These are phyloP conservation scores for Merodon equestris DNA, from an alignment of 2,888 invertebrate genomes.

Conservation along the genomic window DNA sequence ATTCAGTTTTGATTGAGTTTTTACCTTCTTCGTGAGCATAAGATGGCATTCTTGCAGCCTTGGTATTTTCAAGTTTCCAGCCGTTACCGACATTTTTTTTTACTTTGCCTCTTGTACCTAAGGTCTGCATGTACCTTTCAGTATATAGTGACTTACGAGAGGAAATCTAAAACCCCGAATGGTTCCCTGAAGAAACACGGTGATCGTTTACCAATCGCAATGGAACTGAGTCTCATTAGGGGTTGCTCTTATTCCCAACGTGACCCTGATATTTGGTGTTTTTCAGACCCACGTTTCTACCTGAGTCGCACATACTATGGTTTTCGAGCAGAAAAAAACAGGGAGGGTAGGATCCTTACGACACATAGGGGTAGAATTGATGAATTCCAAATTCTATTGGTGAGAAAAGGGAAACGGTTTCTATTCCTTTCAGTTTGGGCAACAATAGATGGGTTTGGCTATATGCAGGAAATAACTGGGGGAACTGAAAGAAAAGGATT, in stretches of 20 bases:
- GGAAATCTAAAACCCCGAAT: not conserved
- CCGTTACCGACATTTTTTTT: conserved; percentile 41
- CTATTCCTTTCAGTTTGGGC: not conserved
- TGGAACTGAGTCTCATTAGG: conserved; percentile 24
- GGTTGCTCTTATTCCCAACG: conserved; percentile 41
- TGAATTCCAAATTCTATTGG: conserved; percentile 48
- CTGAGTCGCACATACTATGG: conserved; percentile 11
- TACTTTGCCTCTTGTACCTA: conserved; percentile 9
- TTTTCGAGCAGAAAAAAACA: conserved; percentile 34
- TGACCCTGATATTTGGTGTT: conserved; percentile 47
- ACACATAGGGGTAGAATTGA: conserved; percentile 5
- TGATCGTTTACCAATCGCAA: conserved; percentile 56
- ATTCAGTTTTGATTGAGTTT: conserved; percentile 24
- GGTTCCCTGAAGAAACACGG: conserved; percentile 2
- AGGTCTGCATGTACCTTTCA: conserved; percentile 24
- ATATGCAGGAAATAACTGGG: conserved; percentile 13
- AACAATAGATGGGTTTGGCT: not conserved
- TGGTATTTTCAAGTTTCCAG: not conserved
- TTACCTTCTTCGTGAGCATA: not conserved
- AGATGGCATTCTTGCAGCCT: conserved; percentile 27
- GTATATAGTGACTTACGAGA: conserved; percentile 23
- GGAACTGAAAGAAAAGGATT: not conserved
- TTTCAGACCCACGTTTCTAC: conserved; percentile 11
- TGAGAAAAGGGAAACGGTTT: not conserved
- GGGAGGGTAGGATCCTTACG: conserved; percentile 41